A percentile compares a stretch with the other conserved stretches of the same genome.
Conservation (phyloP, 2,888 invertebrate species). For the Acronicta psi region DNA sequence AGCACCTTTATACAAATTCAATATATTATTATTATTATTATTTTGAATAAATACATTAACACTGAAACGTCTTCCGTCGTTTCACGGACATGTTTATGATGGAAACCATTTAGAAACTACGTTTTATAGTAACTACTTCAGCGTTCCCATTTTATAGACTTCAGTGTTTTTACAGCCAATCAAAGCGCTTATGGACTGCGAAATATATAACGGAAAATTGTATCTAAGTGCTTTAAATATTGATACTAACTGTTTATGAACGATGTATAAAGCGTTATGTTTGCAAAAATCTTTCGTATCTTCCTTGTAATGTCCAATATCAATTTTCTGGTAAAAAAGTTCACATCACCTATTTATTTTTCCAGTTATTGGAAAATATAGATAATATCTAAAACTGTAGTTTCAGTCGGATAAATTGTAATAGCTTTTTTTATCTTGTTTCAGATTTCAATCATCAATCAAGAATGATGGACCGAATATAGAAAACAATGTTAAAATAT, state of each 20-base stretch:
- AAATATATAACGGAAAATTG: constrained; percentile 34
- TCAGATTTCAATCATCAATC: constrained; percentile 55
- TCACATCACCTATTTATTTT: neutral
- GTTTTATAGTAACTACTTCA: constrained; percentile 46
- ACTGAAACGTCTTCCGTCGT: constrained; percentile 6
- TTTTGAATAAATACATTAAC: neutral
- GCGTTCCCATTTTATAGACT: constrained; percentile 43
- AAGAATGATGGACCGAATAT: constrained; percentile 49
- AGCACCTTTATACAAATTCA: neutral
- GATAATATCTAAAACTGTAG: constrained; percentile 3
- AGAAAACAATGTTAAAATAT: constrained; percentile 20
- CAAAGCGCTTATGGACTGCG: constrained; percentile 39
- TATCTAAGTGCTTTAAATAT: constrained; percentile 23
- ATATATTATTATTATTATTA: neutral
- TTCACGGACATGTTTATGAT: constrained; percentile 35
- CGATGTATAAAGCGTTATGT: constrained; percentile 25
- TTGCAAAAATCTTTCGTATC: neutral
- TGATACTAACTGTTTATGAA: constrained; percentile 41
- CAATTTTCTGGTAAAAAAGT: neutral
- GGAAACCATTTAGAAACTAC: constrained; percentile 32
- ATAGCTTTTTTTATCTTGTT: constrained; percentile 50
- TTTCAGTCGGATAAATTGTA: constrained; percentile 7
- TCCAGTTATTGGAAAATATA: neutral
- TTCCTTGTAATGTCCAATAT: neutral
- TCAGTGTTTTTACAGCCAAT: constrained; percentile 44